Evolutionary conservation across 2,113 vertebrate genomes (phyloP), one percentile per base, ranked within the genome.

Genomic region (Microcebus tavaratra): DNA sequence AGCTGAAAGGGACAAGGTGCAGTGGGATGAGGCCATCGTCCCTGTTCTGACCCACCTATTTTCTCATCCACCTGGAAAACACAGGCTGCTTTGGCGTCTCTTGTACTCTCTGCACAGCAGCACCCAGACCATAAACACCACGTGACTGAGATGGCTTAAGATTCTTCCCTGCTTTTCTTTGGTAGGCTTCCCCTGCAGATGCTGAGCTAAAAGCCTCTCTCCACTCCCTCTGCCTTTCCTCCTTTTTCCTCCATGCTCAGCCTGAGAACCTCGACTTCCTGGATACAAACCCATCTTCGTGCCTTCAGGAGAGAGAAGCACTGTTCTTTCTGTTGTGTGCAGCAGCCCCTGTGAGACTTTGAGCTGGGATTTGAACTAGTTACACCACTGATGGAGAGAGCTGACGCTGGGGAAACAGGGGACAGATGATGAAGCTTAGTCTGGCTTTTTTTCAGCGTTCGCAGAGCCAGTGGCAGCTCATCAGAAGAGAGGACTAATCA

Each of bases 1-100:
- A 68, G 27, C 68, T 65, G 34, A 84, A 50, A 63, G 6, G 9
- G 27, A 67, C 5, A 17, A 25, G 15, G 50, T 55, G 48, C 10
- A 39, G 36, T 2, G 0, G 13, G 18, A 12, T 48, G 75, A 23
- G 7, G 14, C 34, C 11, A 3, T n/a, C 5, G 13, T 9, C 27
- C 25, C 55, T 73, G 59, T 23, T 63, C 36, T 61, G 86, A 88
- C n/a, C 25, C 15, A 29, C n/a, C 73, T 57, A 3, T 65, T 50
- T 72, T 75, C 50, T 36, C 29, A 42, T 1, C 23, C 1, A 2
- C 31, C 23, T 83, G 88, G 45, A 57, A 67, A 88, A 81, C 80
- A 23, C 50, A 42, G 36, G 23, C 48, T 61, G 1, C 18, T 27
- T 50, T 48, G 12, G 12, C 14, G 18, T 65, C 34, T 65, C 65